Conservation (phyloP, 2,797 vertebrate species). For the Lagocephalus sceleratus region DNA sequence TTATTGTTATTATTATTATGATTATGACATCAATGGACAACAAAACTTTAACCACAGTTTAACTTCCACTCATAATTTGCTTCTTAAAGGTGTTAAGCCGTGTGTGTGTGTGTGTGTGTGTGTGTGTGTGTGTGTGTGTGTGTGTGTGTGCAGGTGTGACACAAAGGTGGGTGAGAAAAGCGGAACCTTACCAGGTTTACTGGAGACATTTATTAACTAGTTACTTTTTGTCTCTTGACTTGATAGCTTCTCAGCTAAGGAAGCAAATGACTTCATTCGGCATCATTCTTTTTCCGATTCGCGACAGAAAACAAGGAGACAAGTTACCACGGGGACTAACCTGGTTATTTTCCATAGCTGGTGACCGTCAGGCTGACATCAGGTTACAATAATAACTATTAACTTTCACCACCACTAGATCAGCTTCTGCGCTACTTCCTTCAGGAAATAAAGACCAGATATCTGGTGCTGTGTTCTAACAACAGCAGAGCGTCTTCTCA, state of each 20-base stretch:
- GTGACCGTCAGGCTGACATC: conserved; percentile 66
- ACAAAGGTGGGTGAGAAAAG: no score
- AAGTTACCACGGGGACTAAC: conserved; percentile 33
- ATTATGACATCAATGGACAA: no score
- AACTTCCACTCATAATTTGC: not conserved
- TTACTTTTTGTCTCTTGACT: conserved; percentile 24
- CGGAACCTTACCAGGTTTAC: no score
- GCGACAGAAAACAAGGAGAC: not conserved
- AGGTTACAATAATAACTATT: conserved; percentile 61
- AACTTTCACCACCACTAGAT: not conserved
- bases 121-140: no score
- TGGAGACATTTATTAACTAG: conserved; percentile 2
- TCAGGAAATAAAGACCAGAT: conserved; percentile 36
- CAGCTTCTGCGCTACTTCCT: conserved; percentile 20
- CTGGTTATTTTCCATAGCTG: conserved; percentile 76
- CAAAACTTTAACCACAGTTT: no score
- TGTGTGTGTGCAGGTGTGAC: no score
- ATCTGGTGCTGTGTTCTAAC: no score
- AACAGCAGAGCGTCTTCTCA: no score
- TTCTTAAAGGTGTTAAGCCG: no score
- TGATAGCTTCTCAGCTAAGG: conserved; percentile 51
- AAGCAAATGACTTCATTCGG: conserved; percentile 19
- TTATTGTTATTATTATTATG: no score
- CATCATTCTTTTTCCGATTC: not conserved
- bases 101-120: no score